Evolutionary conservation across 2,888 invertebrate species (phyloP).

Genomic region (Caenorhabditis virilis): DNA sequence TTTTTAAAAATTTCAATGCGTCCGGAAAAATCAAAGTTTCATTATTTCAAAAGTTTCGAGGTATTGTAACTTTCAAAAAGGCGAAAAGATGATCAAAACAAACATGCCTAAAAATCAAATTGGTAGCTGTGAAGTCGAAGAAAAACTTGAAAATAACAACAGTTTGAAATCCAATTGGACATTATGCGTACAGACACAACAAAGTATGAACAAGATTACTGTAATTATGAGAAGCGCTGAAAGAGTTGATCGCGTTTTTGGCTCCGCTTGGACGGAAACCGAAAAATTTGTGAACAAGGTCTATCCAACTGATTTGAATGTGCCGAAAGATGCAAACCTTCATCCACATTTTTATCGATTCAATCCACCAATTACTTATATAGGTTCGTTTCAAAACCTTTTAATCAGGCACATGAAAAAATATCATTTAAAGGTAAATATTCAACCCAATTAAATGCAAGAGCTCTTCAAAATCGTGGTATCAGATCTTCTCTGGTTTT

Average conservation of each 20-base stretch:
- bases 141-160: conserved; percentile 11
- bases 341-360: conserved; percentile 20
- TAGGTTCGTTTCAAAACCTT: conserved; percentile 14
- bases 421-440: conserved; percentile 15
- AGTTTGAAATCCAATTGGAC: conserved; percentile 21
- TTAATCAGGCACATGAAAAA: neutral
- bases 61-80: too few species aligned
- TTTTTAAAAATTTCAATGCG: too few species aligned
- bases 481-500: conserved; percentile 18
- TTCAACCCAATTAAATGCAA: conserved; percentile 13
- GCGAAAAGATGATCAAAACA: too few species aligned
- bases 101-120: too few species aligned
- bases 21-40: too few species aligned
- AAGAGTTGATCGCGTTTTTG: conserved; percentile 36
- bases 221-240: conserved; percentile 40
- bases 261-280: conserved; percentile 18
- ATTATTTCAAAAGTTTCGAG: too few species aligned
- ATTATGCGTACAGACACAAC: conserved; percentile 17
- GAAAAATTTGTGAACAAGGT: conserved; percentile 31
- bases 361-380: conserved; percentile 37
- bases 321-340: conserved; percentile 15
- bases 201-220: conserved; percentile 20
- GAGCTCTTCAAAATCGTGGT: conserved; percentile 34
- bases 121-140: conserved; percentile 25
- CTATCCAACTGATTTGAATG: conserved; percentile 28